Base-by-base conservation (phyloP, 2,113 vertebrate species). In the Seriola aureovittata region DNA sequence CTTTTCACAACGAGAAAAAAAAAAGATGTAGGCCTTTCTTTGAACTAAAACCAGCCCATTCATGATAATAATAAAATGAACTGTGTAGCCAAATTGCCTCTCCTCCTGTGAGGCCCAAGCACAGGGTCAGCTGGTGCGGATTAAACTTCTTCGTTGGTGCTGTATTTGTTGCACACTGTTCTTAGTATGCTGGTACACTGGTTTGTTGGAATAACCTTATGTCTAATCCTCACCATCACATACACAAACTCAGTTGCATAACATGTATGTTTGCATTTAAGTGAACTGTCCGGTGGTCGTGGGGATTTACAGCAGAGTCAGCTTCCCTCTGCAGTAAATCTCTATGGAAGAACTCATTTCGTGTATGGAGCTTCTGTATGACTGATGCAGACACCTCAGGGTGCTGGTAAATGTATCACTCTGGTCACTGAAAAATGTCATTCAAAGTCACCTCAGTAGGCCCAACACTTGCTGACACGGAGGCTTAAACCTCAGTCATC, bases 401-500 rank as follows among this genome's bases (percentile, higher is more conserved):
- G 74, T 58, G 65, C 74, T 59, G 52, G 5, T 68, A 23, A 40
- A 42, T 42, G 55, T 13, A 44, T 42, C 68, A 57, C 36, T 71
- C 87, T 81, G 59, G 36, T 38, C 40, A 16, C 70, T 13, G 40
- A 44, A 66, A 70, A 71, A 70, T 67, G 38, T 78, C 46, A 72
- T 84, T 85, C 55, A 78, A 80, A 78, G 72, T 65, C 58, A 57
- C 57, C 52, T 80, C 17, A 65, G 80, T 46, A 60, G 67, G 32
- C 42, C 10, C 13, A n/a, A 52, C 62, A 63, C 25, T 73, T 40
- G n/a, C 36, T 72, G 82, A 71, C 71, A 80, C 13, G 32, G 74
- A 68, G 81, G 73, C 70, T 85, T 84, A 66, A 82, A 88, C 50
- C 48, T 66, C 62, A 80, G 65, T 81, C 82, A 76, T 78, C 55